phyloP scores from a whole-genome alignment of 2,797 vertebrate genomes.

The Lerista edwardsae region DNA sequence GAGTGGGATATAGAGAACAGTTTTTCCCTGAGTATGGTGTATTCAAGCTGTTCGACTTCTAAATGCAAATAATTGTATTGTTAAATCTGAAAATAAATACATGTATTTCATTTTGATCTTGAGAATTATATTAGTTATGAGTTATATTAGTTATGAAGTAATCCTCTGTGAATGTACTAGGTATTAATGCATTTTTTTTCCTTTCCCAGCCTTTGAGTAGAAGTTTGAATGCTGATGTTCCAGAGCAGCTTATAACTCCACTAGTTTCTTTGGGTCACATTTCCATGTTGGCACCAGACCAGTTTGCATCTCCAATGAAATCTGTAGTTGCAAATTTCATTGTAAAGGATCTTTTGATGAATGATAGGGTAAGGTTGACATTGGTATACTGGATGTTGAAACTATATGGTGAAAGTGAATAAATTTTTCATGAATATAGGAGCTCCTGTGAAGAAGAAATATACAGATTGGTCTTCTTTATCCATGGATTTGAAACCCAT shows the following conservation, averaged over 20 bases:
- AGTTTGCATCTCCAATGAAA: constrained; percentile 99
- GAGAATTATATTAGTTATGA: background rate
- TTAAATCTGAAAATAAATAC: background rate
- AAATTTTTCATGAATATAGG: background rate
- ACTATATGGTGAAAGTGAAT: constrained; percentile 18
- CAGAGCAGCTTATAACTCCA: constrained; percentile 97
- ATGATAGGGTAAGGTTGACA: constrained; percentile 89
- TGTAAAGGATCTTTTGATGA: constrained; percentile 98
- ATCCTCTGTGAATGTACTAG: background rate
- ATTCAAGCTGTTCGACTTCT: background rate
- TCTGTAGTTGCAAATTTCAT: constrained; percentile 99
- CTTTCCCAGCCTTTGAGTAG: constrained; percentile 90
- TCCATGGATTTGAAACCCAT: no score
- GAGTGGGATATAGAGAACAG: background rate
- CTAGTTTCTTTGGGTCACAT: constrained; percentile 97
- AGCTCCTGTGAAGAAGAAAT: background rate
- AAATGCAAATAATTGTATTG: background rate
- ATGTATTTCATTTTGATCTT: background rate
- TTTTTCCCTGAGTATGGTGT: background rate
- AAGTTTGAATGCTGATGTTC: constrained; percentile 96
- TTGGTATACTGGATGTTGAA: background rate
- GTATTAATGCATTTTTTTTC: background rate
- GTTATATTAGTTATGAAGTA: constrained; percentile 28
- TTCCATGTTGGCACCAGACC: constrained; percentile 98
- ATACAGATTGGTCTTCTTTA: background rate